Base-by-base conservation (phyloP, 2,797 vertebrate species). In the Chelidonichthys spinosus region DNA sequence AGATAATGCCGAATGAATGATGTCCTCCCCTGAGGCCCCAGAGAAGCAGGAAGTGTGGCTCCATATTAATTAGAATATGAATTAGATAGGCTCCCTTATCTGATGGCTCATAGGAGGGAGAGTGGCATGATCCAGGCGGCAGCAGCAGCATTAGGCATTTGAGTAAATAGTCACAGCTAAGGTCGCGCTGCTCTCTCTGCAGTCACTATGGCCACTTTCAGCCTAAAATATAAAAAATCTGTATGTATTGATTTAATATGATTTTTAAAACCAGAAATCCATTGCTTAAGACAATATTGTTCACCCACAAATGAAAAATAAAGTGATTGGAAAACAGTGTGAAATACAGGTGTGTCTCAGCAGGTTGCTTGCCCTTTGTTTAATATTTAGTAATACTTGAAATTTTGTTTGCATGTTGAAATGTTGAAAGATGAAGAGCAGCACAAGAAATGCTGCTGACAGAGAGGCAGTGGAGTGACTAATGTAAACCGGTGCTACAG, bases 51-150 rank as follows among this genome's bases (percentile, higher is more conserved):
- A 91, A 92, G 88, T 88, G 85, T 81, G 84, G 83, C 89, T 89
- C 83, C 86, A 82, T 93, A 93, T 94, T 95, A 93, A 95, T 95
- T 95, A 94, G 85, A 94, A 92, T 92, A 92, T 92, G 92, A 95
- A 94, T 94, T 90, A 92, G 90, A 89, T 86, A 91, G 91, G 83
- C 63, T 63, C 65, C 70, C 79, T 93, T 93, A 94, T 94, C 93
- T 88, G 92, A 92, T 92, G 82, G 81, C 84, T 90, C 74, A 76
- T 44, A 81, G 63, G 78, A 85, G 83, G 37, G 32, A 72, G 72
- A 79, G 76, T 39, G 72, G 74, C 73, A 87, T 90, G 78, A 93
- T 92, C 87, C 84, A 75, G 86, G 84, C 85, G 69, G 72, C 64
- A 37, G 72, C 63, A 25, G 83, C 72, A 77, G 50, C 50, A 33